Base-by-base conservation (phyloP, 2,888 invertebrate genomes). In the Tuberolachnus salignus region DNA sequence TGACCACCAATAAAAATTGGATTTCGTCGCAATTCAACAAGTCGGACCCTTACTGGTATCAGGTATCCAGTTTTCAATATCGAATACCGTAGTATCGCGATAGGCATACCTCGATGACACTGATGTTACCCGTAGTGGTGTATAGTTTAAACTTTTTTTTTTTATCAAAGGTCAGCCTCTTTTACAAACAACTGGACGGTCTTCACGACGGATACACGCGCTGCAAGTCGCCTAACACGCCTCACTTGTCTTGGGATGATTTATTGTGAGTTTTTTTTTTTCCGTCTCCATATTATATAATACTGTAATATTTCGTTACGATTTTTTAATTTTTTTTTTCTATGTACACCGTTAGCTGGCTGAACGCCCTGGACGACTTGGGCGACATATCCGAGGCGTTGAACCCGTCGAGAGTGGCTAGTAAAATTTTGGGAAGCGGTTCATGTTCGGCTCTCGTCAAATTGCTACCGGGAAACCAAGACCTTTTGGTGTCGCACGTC, bases 31-130 rank as follows among this genome's bases (percentile, higher is more conserved):
- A 84, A 82, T 83, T 85, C 61, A 85, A 85, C 82, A 83, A 83
- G 82, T 86, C 84, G 6, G 90, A 91, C 85, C 90, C 93, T 67
- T 91, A 92, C 84, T 96, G 94, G 95, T 92, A 94, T 86, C 94
- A 95, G 87, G 90, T 90, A 84, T 85, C 85, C 4, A 19, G 23
- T 23, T 44, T 0, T 26, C 23, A 26, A 1, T 11, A 3, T 46
- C 14, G 23, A 1, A 14, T 21, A 49, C 16, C 19, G 19, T 9
- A 21, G 3, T 34, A 34, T n/a, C n/a, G 34, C 34, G 34, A n/a
- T n/a, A 34, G 34, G 34, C 3, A 34, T 6, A 34, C 34, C 34
- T 34, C 34, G 34, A 34, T 34, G 6, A 4, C 34, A 34, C 34
- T 34, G 34, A 34, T 34, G 6, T 6, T 3, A 34, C 34, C 34